Base-by-base conservation (phyloP, 2,113 vertebrate genomes). In the Ptilorrhoa leucosticta region DNA sequence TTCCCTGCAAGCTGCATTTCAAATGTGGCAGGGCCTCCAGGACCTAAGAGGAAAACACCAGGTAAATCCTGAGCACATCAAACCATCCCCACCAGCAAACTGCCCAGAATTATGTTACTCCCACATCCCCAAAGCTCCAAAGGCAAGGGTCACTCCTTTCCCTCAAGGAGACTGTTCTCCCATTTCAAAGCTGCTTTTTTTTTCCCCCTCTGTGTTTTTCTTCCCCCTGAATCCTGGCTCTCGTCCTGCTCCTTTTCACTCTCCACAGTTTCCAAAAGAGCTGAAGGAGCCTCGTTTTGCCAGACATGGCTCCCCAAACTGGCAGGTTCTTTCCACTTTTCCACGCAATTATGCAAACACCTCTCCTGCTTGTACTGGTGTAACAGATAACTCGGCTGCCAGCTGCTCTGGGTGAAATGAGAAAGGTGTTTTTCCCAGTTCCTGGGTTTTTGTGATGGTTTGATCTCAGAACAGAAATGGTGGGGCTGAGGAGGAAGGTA, bases 321-420 rank as follows among this genome's bases (percentile, higher is more conserved):
- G 77, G 77, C 75, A 95, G 72, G 68, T 71, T 82, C 48, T 39
- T 92, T 75, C 92, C 72, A 79, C 65, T 95, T 96, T 63, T 84
- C 93, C 64, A 80, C 40, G 63, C 56, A 66, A 89, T 78, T 87
- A 81, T 56, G 58, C 86, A 94, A 85, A 76, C 69, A 82, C 70
- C 77, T 78, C 92, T 94, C 56, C 75, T 89, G 84, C 87, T 80
- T 58, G 33, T 1, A 14, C 53, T 39, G 15, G 45, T 77, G 35
- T 45, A 77, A 73, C 31, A 91, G 84, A 63, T 20, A 93, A 87
- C 60, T 75, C 2, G 0, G 12, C 70, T 89, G 63, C 77, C 93
- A 91, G 92, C 85, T 94, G 76, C 92, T 80, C 68, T 78, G 65
- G 50, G 50, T 40, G 28, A 70, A 83, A 87, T 5, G 26, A 85